A percentile compares a stretch with the other conserved stretches of the same genome.
Evolutionary conservation across 1,140 invertebrate genomes (phyloP).

Genomic region (Zaprionus gabonicus): DNA sequence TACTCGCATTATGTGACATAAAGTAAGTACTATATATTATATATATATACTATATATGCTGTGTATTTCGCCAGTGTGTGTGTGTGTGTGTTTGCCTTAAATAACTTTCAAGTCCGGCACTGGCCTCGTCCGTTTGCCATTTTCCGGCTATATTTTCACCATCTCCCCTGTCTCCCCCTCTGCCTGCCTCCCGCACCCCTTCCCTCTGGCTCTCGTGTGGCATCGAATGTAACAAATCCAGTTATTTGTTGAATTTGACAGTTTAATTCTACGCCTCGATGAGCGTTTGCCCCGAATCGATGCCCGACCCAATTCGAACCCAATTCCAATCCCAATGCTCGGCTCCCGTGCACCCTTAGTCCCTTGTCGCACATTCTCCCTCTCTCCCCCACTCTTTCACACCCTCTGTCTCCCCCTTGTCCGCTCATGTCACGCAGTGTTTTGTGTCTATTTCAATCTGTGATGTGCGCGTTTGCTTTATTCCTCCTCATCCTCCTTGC

Average conservation of each 20-base stretch:
- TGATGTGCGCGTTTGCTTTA: constrained; percentile 51
- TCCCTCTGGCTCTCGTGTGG: background rate
- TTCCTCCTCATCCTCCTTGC: background rate
- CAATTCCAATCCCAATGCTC: background rate
- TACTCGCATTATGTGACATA: background rate
- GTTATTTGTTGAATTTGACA: constrained; percentile 83
- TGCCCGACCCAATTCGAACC: constrained; percentile 30
- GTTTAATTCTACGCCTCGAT: constrained; percentile 83
- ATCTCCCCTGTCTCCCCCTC: background rate
- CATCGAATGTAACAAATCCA: constrained; percentile 67
- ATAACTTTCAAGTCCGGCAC: constrained; percentile 20
- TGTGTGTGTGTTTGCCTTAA: background rate
- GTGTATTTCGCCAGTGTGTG: background rate
- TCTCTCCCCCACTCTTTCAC: background rate
- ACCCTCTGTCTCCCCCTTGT: background rate
- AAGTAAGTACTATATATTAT: background rate
- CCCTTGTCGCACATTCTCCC: background rate
- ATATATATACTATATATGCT: background rate
- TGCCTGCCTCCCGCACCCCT: no score
- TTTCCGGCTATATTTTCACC: constrained; percentile 19
- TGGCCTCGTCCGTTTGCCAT: constrained; percentile 10
- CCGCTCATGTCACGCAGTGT: constrained; percentile 29
- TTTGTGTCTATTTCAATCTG: constrained; percentile 69
- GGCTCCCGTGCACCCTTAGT: no score
- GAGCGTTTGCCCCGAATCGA: constrained; percentile 57